phyloP scores from a whole-genome alignment of 2,797 vertebrate genomes.

The Myotis vivesi region DNA sequence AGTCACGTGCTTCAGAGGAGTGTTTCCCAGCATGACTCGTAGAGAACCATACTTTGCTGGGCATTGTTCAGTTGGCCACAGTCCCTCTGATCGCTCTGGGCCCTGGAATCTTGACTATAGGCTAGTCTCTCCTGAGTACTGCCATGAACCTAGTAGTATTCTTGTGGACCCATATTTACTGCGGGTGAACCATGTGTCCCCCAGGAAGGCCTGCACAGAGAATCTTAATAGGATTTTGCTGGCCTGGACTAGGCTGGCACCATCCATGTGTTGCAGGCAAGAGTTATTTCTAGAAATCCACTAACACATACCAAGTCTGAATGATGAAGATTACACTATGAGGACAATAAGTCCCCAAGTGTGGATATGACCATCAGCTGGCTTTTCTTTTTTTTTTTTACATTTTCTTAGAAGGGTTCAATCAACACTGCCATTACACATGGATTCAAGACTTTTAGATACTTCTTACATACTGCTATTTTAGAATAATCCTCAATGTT shows the following conservation, averaged over 20 bases:
- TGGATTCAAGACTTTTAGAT: conserved; percentile 27
- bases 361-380: background rate
- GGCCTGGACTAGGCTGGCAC: background rate
- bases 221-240: background rate
- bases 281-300: background rate
- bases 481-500: conserved; percentile 39
- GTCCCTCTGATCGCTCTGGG: background rate
- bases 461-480: conserved; percentile 53
- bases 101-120: background rate
- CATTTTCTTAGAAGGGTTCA: background rate
- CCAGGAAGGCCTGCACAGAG: background rate
- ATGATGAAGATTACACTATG: background rate
- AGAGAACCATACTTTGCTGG: background rate
- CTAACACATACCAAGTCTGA: background rate
- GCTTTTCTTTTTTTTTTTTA: background rate
- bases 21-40: background rate
- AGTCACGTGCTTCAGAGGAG: background rate
- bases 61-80: background rate
- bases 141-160: background rate
- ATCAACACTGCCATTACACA: conserved; percentile 58
- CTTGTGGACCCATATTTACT: background rate
- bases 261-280: background rate
- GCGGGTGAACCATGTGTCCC: background rate
- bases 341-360: background rate
- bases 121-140: background rate